A percentile compares a stretch with the other conserved stretches of the same genome.
These are phyloP conservation scores for Troilus luridus DNA, from an alignment of 2,888 invertebrate species.

Conservation along the genomic window DNA sequence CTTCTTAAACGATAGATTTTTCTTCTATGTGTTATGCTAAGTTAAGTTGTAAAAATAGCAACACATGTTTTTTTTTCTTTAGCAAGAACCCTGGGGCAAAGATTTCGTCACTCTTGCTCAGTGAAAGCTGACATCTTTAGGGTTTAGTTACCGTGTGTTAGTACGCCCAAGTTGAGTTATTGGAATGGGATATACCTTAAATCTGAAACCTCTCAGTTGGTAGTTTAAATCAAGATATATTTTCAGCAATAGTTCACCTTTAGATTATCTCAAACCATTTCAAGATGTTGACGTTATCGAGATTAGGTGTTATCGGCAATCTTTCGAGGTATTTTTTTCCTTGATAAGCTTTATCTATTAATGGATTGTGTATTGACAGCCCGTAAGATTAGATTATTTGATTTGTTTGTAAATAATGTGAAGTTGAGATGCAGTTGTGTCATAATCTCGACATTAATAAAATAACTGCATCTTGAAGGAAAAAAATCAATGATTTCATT, in stretches of 20 bases:
- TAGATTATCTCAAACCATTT: not conserved
- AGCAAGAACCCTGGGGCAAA: constrained; percentile 23
- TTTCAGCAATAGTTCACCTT: not conserved
- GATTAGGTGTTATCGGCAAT: constrained; percentile 64
- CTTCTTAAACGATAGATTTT: not conserved
- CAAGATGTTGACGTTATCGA: constrained; percentile 63
- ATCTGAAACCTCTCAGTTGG: not conserved
- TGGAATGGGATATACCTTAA: constrained; percentile 47
- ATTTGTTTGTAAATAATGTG: constrained; percentile 21
- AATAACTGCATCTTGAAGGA: not conserved
- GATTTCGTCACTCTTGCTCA: constrained; percentile 46
- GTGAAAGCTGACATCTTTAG: not conserved
- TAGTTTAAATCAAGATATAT: not conserved
- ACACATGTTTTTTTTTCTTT: constrained; percentile 40
- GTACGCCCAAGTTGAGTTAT: not conserved
- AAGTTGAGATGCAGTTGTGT: not conserved
- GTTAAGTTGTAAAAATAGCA: not conserved
- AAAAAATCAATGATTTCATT: constrained; percentile 41
- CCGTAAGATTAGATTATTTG: constrained; percentile 3
- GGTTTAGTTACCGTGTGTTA: not conserved
- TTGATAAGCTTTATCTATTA: constrained; percentile 46
- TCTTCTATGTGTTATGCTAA: not conserved
- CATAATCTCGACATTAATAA: not conserved
- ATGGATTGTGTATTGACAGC: constrained; percentile 23
- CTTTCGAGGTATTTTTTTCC: constrained; percentile 63